phyloP scores from a whole-genome alignment of 2,888 invertebrate genomes.

The Sycophila texana region DNA sequence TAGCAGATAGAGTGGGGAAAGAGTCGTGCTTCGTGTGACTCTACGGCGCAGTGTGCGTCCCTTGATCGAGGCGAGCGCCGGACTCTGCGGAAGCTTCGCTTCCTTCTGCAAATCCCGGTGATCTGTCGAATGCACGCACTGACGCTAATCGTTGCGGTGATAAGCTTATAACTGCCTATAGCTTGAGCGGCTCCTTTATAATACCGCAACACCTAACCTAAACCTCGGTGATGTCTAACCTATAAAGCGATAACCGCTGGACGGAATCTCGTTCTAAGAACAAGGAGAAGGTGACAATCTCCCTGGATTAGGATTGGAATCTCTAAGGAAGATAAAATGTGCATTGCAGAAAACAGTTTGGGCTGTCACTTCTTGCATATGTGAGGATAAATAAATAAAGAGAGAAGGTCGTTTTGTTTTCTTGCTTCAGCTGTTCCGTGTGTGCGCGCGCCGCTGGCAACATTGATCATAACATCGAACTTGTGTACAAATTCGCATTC shows the following conservation, averaged over 20 bases:
- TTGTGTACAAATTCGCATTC: background rate
- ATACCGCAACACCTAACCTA: slow-evolving; percentile 11
- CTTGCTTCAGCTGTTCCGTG: slow-evolving; percentile 11
- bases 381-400: background rate
- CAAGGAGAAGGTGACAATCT: too few species aligned
- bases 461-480: background rate
- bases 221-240: slow-evolving; percentile 14
- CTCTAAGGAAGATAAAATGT: too few species aligned
- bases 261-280: background rate
- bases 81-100: background rate
- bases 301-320: too few species aligned
- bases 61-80: slow-evolving; percentile 2
- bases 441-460: background rate
- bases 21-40: too few species aligned
- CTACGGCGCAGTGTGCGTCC: slow-evolving; percentile 12
- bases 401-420: slow-evolving; percentile 13
- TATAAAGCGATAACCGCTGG: background rate
- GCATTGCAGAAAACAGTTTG: too few species aligned
- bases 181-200: background rate
- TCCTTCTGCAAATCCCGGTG: too few species aligned
- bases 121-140: too few species aligned
- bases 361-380: background rate
- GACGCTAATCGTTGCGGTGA: too few species aligned
- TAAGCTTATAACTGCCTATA: too few species aligned
- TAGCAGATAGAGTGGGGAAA: too few species aligned